Base-by-base conservation (phyloP, 2,888 invertebrate species). In the Acronicta aceris region DNA sequence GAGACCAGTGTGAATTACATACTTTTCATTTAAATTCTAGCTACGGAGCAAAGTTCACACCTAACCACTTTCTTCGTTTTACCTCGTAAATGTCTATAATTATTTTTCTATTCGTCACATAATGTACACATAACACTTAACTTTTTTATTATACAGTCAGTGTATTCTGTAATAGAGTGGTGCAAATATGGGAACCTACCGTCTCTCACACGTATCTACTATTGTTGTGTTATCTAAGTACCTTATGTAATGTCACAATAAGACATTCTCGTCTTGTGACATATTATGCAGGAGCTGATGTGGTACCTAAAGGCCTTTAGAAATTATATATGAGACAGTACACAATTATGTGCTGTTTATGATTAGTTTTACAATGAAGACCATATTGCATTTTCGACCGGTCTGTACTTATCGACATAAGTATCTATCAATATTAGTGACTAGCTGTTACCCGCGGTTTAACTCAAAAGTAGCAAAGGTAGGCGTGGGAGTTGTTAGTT, bases 201-300 rank as follows among this genome's bases (percentile, higher is more conserved):
- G 63, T 54, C 63, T 76, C 76, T 51, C 71, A 74, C 69, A 59
- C 59, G 27, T 38, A 21, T 4, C 21, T 21, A 55, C 59, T 40
- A 67, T 78, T 78, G 66, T 71, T 56, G 10, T 42, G 46, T 74
- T 78, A 74, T 71, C 70, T 67, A 69, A 66, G 59, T 51, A 61
- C 17, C 15, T 66, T 76, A 66, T 45, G 46, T 65, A 49, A 66
- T 62, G 30, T 45, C 59, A 72, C 61, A 74, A 72, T 66, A 30
- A 61, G 38, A 10, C 33, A 68, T 66, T 71, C 56, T 58, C 40
- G 36, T 36, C 38, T 71, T 66, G 78, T 68, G 63, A 57, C 49
- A 53, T 60, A 60, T 63, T 65, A 71, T 53, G 41, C 33, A 50
- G 60, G 52, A 33, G 43, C 12, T 50, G 53, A 50, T 71, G 36